A percentile compares a stretch with the other conserved stretches of the same genome.
phyloP scores from a whole-genome alignment of 2,113 vertebrate species.

The Vicugna pacos region DNA sequence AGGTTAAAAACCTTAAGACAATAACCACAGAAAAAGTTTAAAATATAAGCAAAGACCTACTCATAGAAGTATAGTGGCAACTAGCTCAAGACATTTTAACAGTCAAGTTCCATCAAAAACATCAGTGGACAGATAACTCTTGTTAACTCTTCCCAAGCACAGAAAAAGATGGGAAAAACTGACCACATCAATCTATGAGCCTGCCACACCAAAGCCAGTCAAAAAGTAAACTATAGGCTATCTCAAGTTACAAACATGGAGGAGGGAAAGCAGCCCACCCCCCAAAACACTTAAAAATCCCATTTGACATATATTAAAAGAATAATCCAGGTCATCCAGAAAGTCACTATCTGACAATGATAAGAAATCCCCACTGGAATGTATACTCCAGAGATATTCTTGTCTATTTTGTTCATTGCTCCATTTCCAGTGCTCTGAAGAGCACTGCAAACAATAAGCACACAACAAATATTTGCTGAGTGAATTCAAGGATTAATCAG shows the following conservation, averaged over 20 bases:
- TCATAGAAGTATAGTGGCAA: neutral
- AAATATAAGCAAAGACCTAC: neutral
- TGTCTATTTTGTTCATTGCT: neutral
- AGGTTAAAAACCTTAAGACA: neutral
- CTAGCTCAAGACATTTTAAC: neutral
- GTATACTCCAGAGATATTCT: neutral
- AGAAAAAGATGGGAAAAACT: neutral
- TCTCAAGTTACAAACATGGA: neutral
- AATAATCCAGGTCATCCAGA: neutral
- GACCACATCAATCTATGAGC: neutral
- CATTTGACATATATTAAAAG: neutral
- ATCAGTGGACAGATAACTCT: neutral
- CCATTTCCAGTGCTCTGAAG: neutral
- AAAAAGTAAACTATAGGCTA: neutral
- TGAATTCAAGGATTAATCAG: neutral
- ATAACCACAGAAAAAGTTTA: neutral
- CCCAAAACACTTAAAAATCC: neutral
- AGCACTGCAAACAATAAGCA: neutral
- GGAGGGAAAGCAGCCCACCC: neutral
- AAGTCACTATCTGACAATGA: neutral
- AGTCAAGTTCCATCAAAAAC: neutral
- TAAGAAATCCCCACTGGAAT: neutral
- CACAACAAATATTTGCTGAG: neutral
- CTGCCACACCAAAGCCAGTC: neutral
- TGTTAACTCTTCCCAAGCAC: neutral